Evolutionary conservation across 2,797 vertebrate species (phyloP).

Genomic region (Pseudochaenichthys georgianus): DNA sequence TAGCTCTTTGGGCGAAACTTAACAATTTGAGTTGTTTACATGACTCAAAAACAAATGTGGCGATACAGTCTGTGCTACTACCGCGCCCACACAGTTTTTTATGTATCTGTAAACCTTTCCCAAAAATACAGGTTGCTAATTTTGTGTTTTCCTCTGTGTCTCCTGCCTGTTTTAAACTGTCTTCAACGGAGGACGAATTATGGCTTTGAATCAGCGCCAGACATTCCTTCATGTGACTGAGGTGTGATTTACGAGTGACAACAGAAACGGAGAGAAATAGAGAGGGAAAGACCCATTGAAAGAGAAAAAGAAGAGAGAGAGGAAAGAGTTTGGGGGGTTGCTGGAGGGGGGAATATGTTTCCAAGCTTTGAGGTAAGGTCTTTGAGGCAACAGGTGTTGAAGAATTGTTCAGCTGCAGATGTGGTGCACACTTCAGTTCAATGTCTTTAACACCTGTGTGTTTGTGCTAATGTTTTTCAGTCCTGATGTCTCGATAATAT

Average conservation of each 20-base stretch:
- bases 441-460: conserved; percentile 51
- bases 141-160: conserved; percentile 58
- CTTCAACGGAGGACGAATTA: conserved; percentile 54
- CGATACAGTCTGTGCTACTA: conserved; percentile 35
- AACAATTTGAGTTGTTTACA: conserved; percentile 59
- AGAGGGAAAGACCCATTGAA: conserved; percentile 18
- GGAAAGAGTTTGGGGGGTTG: conserved; percentile 14
- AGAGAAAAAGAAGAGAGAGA: conserved; percentile 16
- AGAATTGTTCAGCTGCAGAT: conserved; percentile 28
- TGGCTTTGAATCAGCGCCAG: conserved; percentile 68
- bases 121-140: conserved; percentile 68
- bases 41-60: conserved; percentile 67
- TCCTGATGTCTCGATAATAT: conserved; percentile 4
- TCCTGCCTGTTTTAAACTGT: conserved; percentile 60
- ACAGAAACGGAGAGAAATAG: conserved; percentile 40
- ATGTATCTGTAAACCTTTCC: conserved; percentile 61
- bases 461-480: conserved; percentile 13
- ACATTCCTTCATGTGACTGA: conserved; percentile 68
- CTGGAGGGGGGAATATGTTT: conserved; percentile 29
- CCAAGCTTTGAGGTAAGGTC: conserved; percentile 55
- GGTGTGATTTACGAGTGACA: conserved; percentile 74
- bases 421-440: conserved; percentile 22
- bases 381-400: conserved; percentile 69
- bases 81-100: conserved; percentile 40
- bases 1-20: conserved; percentile 48